These are phyloP conservation scores for Sussaba pulchella DNA, from an alignment of 2,888 invertebrate species.

Conservation along the genomic window DNA sequence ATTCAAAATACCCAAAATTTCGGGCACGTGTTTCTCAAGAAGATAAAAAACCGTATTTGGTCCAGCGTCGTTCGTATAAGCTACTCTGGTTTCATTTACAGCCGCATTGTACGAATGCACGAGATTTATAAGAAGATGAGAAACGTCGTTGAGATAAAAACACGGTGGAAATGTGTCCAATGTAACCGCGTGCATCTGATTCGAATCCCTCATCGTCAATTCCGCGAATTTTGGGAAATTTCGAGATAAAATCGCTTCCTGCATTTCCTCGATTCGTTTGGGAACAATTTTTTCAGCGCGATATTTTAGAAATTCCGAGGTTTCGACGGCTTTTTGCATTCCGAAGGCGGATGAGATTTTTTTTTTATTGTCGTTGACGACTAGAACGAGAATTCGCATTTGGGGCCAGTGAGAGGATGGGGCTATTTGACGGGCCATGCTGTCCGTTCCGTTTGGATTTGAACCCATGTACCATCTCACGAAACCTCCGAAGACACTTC, in stretches of 20 bases:
- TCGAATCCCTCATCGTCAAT: slow-evolving; percentile 98
- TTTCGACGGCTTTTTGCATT: slow-evolving; percentile 93
- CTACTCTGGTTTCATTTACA: slow-evolving; percentile 89
- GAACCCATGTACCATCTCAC: slow-evolving; percentile 95
- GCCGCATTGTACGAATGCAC: slow-evolving; percentile 93
- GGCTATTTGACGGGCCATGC: slow-evolving; percentile 90
- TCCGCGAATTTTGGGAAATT: slow-evolving; percentile 95
- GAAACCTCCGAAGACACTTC: slow-evolving; percentile 97
- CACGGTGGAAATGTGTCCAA: slow-evolving; percentile 97
- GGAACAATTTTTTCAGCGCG: slow-evolving; percentile 91
- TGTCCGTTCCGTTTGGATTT: slow-evolving; percentile 89
- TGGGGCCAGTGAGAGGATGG: slow-evolving; percentile 94
- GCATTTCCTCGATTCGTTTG: slow-evolving; percentile 87
- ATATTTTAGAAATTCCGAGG: slow-evolving; percentile 92
- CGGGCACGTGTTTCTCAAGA: slow-evolving; percentile 90
- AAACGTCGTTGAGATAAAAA: slow-evolving; percentile 95
- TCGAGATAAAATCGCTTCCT: slow-evolving; percentile 87
- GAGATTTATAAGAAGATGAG: slow-evolving; percentile 91
- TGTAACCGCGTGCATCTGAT: slow-evolving; percentile 97
- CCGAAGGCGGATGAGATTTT: slow-evolving; percentile 94
- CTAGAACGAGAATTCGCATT: slow-evolving; percentile 94
- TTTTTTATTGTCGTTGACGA: slow-evolving; percentile 92
- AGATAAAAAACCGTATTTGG: slow-evolving; percentile 97
- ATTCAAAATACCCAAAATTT: slow-evolving; percentile 89
- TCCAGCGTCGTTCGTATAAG: slow-evolving; percentile 99